Evolutionary conservation across 2,888 invertebrate species (phyloP), one percentile per base, ranked within the genome.

Genomic region (Apodemia hepburni): DNA sequence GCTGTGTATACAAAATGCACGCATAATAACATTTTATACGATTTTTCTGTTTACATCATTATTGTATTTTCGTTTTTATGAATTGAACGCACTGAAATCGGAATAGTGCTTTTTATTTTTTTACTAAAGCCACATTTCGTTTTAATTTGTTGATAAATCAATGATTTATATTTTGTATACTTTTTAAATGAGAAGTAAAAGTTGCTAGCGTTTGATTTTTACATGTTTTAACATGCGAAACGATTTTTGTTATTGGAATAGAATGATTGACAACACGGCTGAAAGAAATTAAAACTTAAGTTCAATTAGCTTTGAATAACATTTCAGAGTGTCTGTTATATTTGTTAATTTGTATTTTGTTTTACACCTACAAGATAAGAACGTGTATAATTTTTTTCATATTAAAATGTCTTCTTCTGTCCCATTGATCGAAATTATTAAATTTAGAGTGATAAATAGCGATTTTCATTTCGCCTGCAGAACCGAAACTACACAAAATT

Each of bases 111-210:
- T 78, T 82, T 81, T 81, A 80, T 81, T 65, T 73, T 82, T 84
- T 77, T 84, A 81, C 70, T 76, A 75, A 75, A 77, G 76, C 76
- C 77, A 78, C 75, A 74, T 82, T 84, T 81, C 80, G 76, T 82
- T 84, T 81, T 78, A 79, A 80, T 82, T 74, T 74, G 73, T 71
- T 65, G 69, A 71, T 60, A 79, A 81, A 84, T 85, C 83, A 83
- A 75, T 79, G 73, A 77, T 78, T 67, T 66, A 66, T 63, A 64
- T 66, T 68, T 65, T 67, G 33, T 62, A 65, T 57, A 29, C 58
- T 49, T 68, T 67, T 64, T 59, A 12, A 15, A 22, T 65, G 61
- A 58, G 59, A 62, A 64, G 38, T 38, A 38, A 38, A 38, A 0
- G 38, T 49, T 38, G 63, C 42, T 38, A 51, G 60, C 60, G 60